Percentiles rank a stretch among this genome's conserved stretches.
phyloP scores from a whole-genome alignment of 2,113 vertebrate species.

The Carlito syrichta region DNA sequence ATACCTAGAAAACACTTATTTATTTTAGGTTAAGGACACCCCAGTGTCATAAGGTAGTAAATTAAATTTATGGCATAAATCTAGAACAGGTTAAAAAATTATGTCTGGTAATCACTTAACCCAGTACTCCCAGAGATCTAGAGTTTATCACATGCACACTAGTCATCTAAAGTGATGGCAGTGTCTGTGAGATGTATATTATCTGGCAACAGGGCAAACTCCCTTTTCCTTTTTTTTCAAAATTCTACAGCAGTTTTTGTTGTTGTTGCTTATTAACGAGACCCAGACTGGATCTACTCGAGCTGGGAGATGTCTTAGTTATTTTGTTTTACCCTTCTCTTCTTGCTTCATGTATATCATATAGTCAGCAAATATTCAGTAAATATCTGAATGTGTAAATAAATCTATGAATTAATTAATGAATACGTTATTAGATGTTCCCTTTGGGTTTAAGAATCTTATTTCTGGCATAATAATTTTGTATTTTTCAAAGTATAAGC shows the following conservation, averaged over 20 bases:
- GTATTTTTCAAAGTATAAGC: background rate
- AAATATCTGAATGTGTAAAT: constrained; percentile 4
- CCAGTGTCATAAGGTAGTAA: background rate
- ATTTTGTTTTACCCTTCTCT: background rate
- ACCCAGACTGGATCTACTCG: background rate
- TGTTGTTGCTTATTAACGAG: background rate
- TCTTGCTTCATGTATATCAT: background rate
- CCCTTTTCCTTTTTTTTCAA: background rate
- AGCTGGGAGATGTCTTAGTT: background rate
- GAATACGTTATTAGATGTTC: background rate
- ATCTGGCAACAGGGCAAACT: background rate
- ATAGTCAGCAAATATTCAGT: background rate
- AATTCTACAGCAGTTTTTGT: background rate
- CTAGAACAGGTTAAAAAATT: background rate
- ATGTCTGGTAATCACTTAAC: background rate
- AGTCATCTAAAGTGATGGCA: background rate
- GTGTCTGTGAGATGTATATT: background rate
- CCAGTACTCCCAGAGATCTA: background rate
- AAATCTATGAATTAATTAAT: background rate
- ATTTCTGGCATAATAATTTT: background rate
- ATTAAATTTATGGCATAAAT: background rate
- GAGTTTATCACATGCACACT: background rate
- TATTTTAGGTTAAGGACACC: background rate
- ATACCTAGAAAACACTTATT: background rate
- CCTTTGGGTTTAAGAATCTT: background rate